Conservation (phyloP, 2,888 invertebrate species). For the Luperina testacea region DNA sequence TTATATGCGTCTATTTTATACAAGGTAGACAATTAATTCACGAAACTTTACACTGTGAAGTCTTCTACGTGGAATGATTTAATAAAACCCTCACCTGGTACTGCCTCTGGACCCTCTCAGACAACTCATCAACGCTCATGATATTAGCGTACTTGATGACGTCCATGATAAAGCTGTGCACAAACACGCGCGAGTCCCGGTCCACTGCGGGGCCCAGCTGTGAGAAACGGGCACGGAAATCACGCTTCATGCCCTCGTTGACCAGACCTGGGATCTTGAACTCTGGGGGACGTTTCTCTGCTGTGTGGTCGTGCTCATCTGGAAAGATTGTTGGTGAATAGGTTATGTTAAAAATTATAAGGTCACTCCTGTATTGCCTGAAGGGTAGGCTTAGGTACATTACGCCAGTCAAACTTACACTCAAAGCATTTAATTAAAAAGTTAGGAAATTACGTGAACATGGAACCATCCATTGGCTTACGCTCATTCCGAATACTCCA, state of each 20-base stretch:
- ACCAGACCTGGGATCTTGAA: conserved; percentile 83
- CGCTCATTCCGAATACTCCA: not conserved
- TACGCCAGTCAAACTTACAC: not conserved
- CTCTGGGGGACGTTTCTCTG: conserved; percentile 78
- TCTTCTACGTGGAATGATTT: not conserved
- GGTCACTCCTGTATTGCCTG: not conserved
- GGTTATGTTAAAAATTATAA: not conserved
- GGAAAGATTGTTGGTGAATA: not conserved
- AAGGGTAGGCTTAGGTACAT: not conserved
- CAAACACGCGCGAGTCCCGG: conserved; percentile 92
- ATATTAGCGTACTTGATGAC: conserved; percentile 90
- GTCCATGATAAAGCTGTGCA: conserved; percentile 92
- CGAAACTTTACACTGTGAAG: not conserved
- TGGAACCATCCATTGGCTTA: not conserved
- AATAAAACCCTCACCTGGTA: conserved; percentile 91
- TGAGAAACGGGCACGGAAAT: conserved; percentile 87
- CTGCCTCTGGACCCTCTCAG: conserved; percentile 97
- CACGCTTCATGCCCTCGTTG: conserved; percentile 83
- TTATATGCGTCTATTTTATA: not conserved
- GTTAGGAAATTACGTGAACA: not conserved
- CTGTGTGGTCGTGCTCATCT: conserved; percentile 81
- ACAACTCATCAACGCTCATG: conserved; percentile 94
- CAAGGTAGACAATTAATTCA: not conserved
- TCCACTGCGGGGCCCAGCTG: conserved; percentile 82
- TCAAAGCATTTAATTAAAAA: not conserved